Percentiles rank a stretch among this genome's conserved stretches.
These are phyloP conservation scores for Stichopus horrens DNA, from an alignment of 53 echinoderm and acorn worm genomes.

Conservation along the genomic window DNA sequence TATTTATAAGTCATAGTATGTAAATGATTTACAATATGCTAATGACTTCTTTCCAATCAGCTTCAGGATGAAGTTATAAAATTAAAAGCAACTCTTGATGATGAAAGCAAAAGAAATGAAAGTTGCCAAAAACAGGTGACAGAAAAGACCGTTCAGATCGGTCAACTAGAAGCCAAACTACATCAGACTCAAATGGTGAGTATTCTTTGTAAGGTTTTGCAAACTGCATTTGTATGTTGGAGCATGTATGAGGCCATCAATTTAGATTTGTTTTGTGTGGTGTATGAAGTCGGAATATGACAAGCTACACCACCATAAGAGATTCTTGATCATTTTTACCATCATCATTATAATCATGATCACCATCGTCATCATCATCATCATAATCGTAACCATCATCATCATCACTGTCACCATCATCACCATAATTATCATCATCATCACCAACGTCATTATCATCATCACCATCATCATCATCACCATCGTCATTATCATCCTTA, in stretches of 20 bases:
- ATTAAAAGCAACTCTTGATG: conserved; percentile 39
- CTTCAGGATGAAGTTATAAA: conserved; percentile 51
- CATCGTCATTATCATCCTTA: no score
- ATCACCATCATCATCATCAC: no score
- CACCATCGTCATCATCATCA: no score
- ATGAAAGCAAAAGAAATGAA: conserved; percentile 14
- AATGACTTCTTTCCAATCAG: not conserved
- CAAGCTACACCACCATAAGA: no score
- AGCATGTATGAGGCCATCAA: not conserved
- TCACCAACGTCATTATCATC: no score
- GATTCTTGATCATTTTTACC: no score
- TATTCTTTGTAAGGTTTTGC: not conserved
- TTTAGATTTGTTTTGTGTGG: not conserved
- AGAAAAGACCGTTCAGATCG: conserved; percentile 44
- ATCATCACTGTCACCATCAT: no score
- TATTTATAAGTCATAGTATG: no score
- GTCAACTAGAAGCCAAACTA: conserved; percentile 55
- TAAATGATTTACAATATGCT: no score
- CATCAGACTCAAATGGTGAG: conserved; percentile 60
- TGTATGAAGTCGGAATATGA: not conserved
- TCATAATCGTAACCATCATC: no score
- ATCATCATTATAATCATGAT: no score
- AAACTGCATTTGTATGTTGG: not conserved
- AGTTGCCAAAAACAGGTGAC: conserved; percentile 40
- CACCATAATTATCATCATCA: no score